phyloP scores from a whole-genome alignment of 2,113 vertebrate species.

The Neodon shergylaensis region DNA sequence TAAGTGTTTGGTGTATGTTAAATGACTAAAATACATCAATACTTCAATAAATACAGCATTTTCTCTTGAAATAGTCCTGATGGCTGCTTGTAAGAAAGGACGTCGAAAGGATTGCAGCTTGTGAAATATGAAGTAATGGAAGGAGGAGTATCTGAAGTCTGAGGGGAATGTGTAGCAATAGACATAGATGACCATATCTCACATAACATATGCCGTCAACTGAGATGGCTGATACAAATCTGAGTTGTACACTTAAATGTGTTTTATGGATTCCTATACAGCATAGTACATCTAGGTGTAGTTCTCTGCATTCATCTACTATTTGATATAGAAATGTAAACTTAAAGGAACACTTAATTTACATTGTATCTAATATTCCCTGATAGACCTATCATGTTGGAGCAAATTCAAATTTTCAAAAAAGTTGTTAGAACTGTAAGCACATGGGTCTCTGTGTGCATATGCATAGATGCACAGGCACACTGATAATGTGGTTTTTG shows the following conservation, averaged over 20 bases:
- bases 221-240: neutral
- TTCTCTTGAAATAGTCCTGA: neutral
- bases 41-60: neutral
- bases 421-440: neutral
- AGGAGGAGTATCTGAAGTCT: neutral
- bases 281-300: neutral
- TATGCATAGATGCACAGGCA: neutral
- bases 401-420: neutral
- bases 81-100: neutral
- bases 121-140: neutral
- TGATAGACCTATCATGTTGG: neutral
- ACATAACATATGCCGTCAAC: neutral
- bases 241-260: neutral
- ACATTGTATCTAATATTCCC: neutral
- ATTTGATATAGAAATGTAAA: neutral
- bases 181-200: neutral
- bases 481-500: neutral
- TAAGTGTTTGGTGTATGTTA: neutral
- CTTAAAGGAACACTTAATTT: neutral
- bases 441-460: neutral
- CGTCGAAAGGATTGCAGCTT: neutral
- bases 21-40: conserved; percentile 12
- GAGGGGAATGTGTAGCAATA: conserved; percentile 2
- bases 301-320: neutral
- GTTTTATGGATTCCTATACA: neutral